Evolutionary conservation across 2,888 invertebrate species (phyloP).

Genomic region (Microctonus aethiopoides): DNA sequence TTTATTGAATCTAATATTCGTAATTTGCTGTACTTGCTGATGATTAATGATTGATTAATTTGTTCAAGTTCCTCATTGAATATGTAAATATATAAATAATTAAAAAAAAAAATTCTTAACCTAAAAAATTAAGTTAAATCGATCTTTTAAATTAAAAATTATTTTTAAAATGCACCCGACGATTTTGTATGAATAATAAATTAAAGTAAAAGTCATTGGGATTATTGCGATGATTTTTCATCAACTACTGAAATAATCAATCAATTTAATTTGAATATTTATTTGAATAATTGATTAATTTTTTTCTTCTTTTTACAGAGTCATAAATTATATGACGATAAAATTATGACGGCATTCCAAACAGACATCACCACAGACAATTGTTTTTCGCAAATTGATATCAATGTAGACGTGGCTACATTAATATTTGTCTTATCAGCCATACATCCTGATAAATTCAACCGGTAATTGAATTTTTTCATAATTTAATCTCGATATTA

Average conservation of each 20-base stretch:
- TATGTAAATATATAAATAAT: too few species aligned
- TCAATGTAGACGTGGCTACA: slow-evolving; percentile 83
- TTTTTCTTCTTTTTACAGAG: slow-evolving; percentile 46
- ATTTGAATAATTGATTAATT: slow-evolving; percentile 2
- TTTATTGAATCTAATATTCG: too few species aligned
- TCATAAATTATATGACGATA: slow-evolving; percentile 74
- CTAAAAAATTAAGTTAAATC: too few species aligned
- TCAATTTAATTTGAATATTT: background rate
- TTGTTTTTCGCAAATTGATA: slow-evolving; percentile 70
- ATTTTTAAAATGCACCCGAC: too few species aligned
- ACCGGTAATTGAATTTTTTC: slow-evolving; percentile 68
- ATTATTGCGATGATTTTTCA: too few species aligned
- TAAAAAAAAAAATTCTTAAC: too few species aligned
- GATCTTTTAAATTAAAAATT: too few species aligned
- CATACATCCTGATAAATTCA: slow-evolving; percentile 88
- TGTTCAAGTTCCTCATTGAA: too few species aligned
- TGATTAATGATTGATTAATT: too few species aligned
- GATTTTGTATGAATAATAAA: too few species aligned
- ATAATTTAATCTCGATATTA: background rate
- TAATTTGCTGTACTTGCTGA: too few species aligned
- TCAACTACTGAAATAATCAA: background rate
- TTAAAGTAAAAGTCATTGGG: too few species aligned
- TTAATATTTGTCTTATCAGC: slow-evolving; percentile 96
- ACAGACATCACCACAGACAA: slow-evolving; percentile 83
- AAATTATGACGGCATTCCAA: slow-evolving; percentile 81